Evolutionary conservation across 2,113 vertebrate species (phyloP), one percentile per base, ranked within the genome.

Genomic region (Suricata suricatta): DNA sequence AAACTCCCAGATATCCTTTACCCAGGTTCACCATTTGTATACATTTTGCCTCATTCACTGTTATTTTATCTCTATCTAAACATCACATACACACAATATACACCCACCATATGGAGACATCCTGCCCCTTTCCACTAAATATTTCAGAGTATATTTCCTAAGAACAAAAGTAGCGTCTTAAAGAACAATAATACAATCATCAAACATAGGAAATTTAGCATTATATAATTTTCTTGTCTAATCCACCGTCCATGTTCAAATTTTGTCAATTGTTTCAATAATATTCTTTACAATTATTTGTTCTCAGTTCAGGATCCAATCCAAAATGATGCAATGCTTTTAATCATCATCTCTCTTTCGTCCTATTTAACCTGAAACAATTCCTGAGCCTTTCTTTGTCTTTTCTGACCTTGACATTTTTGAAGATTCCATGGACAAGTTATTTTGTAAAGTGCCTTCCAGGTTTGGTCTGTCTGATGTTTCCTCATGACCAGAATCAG

Each of bases 331-430:
- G 41, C 60, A n/a, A 41, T 87, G 25, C 33, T 44, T 87, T 90
- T 89, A 88, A 50, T 29, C 79, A 11, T 17, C 33, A 35, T 33
- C 33, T 52, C 50, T 35, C 33, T 66, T 52, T 31, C 23, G 3
- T 88, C 17, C 33, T 27, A 41, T 90, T 85, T 93, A 25, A 76
- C 93, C 54, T 88, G 71, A 91, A 95, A 90, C 13, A 91, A 79
- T 69, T 84, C 29, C 68, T 15, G 33, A 77, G 41, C 47, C 57
- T 95, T 76, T 76, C 77, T 87, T n/a, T 96, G 12, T 66, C 81
- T 96, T 88, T 92, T 72, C 66, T 79, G 41, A 87, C 71, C n/a
- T 85, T 95, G 77, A 71, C 82, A 64, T 88, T 95, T 88, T 86
- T 89, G 38, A 80, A 54, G 60, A 76, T 47, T 93, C 80, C 60